Percentiles rank a stretch among this genome's conserved stretches.
Conservation (phyloP, 2,888 invertebrate genomes). For the Folsomia manolachei region DNA sequence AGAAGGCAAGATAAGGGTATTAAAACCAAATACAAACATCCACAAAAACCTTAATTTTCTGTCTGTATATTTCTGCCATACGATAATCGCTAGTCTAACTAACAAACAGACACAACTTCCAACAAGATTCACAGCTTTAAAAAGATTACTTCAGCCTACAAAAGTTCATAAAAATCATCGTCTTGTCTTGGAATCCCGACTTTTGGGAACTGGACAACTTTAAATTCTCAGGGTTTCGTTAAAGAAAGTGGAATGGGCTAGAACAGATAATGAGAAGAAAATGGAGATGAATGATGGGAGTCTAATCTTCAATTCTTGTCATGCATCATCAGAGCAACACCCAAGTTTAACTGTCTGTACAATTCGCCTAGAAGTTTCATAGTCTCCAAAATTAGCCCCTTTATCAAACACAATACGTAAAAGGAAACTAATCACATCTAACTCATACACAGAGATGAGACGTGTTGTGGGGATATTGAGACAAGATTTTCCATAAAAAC, state of each 20-base stretch:
- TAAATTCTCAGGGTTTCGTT: conserved; percentile 34
- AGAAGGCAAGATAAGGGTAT: no score
- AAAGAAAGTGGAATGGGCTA: conserved; percentile 3
- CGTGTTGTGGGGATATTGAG: neutral
- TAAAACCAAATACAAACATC: no score
- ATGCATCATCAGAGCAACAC: conserved; percentile 31
- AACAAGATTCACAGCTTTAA: neutral
- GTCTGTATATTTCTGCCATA: neutral
- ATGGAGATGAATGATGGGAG: neutral
- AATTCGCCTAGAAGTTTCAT: no score
- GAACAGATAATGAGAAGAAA: neutral
- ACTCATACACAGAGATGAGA: neutral
- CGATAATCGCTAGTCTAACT: neutral
- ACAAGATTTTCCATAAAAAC: neutral
- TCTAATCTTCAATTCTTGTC: conserved; percentile 26
- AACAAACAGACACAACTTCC: no score
- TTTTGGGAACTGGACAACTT: conserved; percentile 41
- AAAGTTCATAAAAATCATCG: conserved; percentile 6
- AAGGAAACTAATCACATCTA: neutral
- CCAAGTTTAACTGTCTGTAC: neutral
- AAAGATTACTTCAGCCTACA: neutral
- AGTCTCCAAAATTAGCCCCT: neutral
- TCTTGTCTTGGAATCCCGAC: neutral
- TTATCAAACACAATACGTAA: neutral
- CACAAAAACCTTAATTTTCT: neutral